These are phyloP conservation scores for Trichogramma evanescens DNA, from an alignment of 2,888 invertebrate species.

Conservation along the genomic window DNA sequence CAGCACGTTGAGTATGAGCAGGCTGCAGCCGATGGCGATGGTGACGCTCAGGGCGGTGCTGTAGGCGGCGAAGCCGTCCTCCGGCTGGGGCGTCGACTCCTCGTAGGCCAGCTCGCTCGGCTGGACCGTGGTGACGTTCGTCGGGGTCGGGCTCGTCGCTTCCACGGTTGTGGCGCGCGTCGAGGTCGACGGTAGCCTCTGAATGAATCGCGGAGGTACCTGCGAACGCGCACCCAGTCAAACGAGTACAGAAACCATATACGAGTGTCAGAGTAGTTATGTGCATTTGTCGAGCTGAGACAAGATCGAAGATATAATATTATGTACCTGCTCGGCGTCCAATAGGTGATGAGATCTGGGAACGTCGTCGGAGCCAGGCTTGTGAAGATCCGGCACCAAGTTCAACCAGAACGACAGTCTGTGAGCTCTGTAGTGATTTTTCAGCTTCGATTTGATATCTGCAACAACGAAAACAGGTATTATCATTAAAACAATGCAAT, in stretches of 20 bases:
- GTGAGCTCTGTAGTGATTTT: conserved; percentile 91
- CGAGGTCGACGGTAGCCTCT: conserved; percentile 41
- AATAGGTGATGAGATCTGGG: conserved; percentile 79
- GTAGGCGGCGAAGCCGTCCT: conserved; percentile 83
- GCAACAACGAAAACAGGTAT: conserved; percentile 29
- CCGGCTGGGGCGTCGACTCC: conserved; percentile 50
- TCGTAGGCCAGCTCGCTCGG: conserved; percentile 41
- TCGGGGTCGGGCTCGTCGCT: conserved; percentile 32
- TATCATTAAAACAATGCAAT: no score
- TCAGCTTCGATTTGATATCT: conserved; percentile 85
- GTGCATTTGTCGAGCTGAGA: not conserved
- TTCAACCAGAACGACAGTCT: conserved; percentile 91
- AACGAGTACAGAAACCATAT: not conserved
- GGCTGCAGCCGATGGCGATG: conserved; percentile 88
- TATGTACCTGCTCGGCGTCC: conserved; percentile 56
- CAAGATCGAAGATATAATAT: not conserved
- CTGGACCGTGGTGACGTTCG: conserved; percentile 33
- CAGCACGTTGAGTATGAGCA: conserved; percentile 83
- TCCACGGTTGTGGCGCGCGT: conserved; percentile 37
- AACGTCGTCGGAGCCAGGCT: conserved; percentile 80
- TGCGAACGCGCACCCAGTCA: conserved; percentile 15
- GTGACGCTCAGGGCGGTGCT: conserved; percentile 87
- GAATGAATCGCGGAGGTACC: conserved; percentile 44
- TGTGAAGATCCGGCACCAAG: conserved; percentile 84
- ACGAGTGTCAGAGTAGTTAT: not conserved